Evolutionary conservation across 2,888 invertebrate species (phyloP), one percentile per base, ranked within the genome.

Genomic region (Chaetogeoica ovagalla): DNA sequence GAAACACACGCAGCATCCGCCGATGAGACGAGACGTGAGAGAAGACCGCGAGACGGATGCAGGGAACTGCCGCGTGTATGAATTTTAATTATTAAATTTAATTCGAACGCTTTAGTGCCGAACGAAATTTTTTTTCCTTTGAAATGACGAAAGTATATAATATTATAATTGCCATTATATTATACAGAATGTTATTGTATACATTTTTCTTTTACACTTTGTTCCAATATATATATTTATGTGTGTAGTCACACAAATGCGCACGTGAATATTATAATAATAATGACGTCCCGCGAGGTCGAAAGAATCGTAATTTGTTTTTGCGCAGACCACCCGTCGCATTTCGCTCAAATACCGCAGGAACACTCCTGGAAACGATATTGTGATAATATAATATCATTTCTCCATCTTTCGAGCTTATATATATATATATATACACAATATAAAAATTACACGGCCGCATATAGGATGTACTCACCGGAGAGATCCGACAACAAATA

Each of bases 251-350:
- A 48, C 30, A 30, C 30, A 48, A 48, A 48, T 13, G 48, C 48
- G 48, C 13, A 48, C 48, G 48, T 13, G 48, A 30, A 30, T 48
- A 48, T 48, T 48, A 15, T 48, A 63, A 55, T 21, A 65, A 74
- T 55, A 74, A 74, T 55, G 74, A 65, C 55, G 17, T 74, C 74
- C 74, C 65, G 63, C 65, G 74, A 65, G 65, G 1, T 55, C 21
- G 74, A 65, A 30, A 37, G 21, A 65, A 74, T 74, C 21, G 52
- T 21, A 43, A 43, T 43, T 43, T 6, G 7, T 43, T 43, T 43
- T 60, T 65, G 21, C 55, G 21, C 39, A 65, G 74, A 74, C 74
- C 74, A 21, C 74, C 74, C 74, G 74, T 55, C 55, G 65, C 65
- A 65, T 74, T 65, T 15, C 63, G 55, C 37, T 21, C 17, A 7